A percentile compares a stretch with the other conserved stretches of the same genome.
These are phyloP conservation scores for Chaitophorus viminalis DNA, from an alignment of 2,888 invertebrate species.

Conservation along the genomic window DNA sequence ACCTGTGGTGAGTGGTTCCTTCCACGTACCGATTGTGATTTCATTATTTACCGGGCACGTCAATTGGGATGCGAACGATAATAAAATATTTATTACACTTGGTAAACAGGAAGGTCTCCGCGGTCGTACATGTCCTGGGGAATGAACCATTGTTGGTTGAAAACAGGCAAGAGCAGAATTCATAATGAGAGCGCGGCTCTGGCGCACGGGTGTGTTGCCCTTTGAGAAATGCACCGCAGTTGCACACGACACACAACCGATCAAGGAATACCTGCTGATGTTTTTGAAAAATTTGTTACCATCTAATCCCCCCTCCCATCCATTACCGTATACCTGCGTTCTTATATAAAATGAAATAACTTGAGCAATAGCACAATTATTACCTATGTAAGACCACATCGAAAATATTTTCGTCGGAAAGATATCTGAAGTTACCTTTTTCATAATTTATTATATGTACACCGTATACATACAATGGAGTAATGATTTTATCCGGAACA, in stretches of 20 bases:
- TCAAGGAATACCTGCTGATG: not conserved
- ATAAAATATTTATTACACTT: slow-evolving; percentile 54
- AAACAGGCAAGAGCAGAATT: slow-evolving; percentile 61
- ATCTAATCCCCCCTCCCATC: not conserved
- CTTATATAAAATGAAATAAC: not conserved
- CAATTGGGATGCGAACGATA: slow-evolving; percentile 55
- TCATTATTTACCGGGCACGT: slow-evolving; percentile 44
- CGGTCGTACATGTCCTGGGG: slow-evolving; percentile 51
- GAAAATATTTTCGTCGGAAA: not conserved
- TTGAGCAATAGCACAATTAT: not conserved
- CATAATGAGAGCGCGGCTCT: slow-evolving; percentile 51
- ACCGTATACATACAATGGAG: not conserved
- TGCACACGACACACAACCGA: slow-evolving; percentile 4
- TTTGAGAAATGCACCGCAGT: slow-evolving; percentile 58
- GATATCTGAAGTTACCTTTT: not conserved
- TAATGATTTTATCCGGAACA: slow-evolving; percentile 11
- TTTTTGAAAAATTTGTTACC: slow-evolving; percentile 9
- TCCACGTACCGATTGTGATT: slow-evolving; percentile 21
- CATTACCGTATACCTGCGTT: not conserved
- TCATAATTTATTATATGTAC: slow-evolving; percentile 11
- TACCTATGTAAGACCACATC: not conserved
- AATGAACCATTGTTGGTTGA: slow-evolving; percentile 58
- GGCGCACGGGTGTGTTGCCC: slow-evolving; percentile 59
- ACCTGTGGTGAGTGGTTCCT: not conserved
- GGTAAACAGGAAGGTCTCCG: slow-evolving; percentile 55